Evolutionary conservation across 2,888 invertebrate species (phyloP).

Genomic region (Lissocephala sabroskyi): DNA sequence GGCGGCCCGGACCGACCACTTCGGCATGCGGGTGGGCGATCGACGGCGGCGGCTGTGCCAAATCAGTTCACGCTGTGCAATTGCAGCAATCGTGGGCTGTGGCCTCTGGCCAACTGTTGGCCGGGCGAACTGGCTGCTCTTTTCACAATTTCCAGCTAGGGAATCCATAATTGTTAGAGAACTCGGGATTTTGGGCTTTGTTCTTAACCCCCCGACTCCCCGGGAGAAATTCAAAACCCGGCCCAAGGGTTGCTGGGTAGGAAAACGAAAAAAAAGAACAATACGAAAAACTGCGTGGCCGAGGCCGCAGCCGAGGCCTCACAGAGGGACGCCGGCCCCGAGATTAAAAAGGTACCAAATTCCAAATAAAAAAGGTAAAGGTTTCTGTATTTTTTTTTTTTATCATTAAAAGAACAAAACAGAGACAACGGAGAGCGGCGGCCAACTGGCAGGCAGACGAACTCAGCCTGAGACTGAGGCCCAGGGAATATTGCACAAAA

Average conservation of each 20-base stretch:
- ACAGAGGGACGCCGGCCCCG: conserved; percentile 20
- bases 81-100: conserved; percentile 17
- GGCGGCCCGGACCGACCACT: too few relatives aligned
- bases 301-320: conserved; percentile 14
- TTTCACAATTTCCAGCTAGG: conserved; percentile 45
- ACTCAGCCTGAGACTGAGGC: conserved; percentile 8
- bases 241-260: conserved; percentile 24
- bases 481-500: conserved; percentile 53
- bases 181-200: conserved; percentile 30
- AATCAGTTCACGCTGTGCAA: conserved; percentile 55
- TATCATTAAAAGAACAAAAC: conserved; percentile 59
- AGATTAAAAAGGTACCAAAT: conserved; percentile 65
- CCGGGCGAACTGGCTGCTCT: conserved; percentile 42
- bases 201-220: too few relatives aligned
- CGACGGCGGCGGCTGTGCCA: conserved; percentile 35
- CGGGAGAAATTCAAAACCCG: conserved; percentile 64
- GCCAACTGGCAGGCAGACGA: too few relatives aligned
- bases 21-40: too few relatives aligned
- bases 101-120: conserved; percentile 51
- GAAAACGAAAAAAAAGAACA: conserved; percentile 42
- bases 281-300: conserved; percentile 53
- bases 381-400: conserved; percentile 46
- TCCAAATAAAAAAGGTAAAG: conserved; percentile 61
- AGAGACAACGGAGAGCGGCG: conserved; percentile 17
- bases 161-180: conserved; percentile 14